Evolutionary conservation across 2,113 vertebrate species (phyloP).

Genomic region (Orcinus orca): DNA sequence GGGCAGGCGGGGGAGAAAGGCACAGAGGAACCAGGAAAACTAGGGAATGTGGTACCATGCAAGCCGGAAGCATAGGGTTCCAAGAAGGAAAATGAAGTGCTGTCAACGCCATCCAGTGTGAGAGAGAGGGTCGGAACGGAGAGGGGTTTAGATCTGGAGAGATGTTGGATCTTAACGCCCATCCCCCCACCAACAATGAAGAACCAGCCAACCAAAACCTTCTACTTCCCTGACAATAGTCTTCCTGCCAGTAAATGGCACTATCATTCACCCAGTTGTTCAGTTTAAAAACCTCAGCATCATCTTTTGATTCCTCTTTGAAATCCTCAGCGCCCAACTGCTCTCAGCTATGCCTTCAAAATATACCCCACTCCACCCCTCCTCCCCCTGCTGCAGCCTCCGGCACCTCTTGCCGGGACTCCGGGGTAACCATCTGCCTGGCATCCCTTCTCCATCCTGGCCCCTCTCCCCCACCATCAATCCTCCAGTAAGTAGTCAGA

Average conservation of each 20-base stretch:
- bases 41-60: background rate
- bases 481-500: background rate
- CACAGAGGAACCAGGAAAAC: background rate
- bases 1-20: background rate
- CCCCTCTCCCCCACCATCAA: too few relatives aligned
- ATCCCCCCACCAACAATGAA: background rate
- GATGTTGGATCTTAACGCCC: background rate
- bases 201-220: background rate
- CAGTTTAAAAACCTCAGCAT: background rate
- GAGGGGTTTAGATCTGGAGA: background rate
- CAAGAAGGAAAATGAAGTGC: background rate
- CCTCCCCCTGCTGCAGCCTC: background rate
- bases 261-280: background rate
- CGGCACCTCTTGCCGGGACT: background rate
- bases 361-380: background rate
- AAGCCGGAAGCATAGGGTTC: background rate
- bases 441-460: background rate
- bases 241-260: background rate
- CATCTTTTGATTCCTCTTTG: background rate
- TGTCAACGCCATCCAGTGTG: rapidly evolving
- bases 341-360: background rate
- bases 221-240: background rate
- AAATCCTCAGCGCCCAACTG: background rate
- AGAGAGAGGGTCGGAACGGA: background rate
- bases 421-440: background rate